These are phyloP conservation scores for Tympanoctomys barrerae DNA, from an alignment of 2,797 vertebrate genomes.

Conservation along the genomic window DNA sequence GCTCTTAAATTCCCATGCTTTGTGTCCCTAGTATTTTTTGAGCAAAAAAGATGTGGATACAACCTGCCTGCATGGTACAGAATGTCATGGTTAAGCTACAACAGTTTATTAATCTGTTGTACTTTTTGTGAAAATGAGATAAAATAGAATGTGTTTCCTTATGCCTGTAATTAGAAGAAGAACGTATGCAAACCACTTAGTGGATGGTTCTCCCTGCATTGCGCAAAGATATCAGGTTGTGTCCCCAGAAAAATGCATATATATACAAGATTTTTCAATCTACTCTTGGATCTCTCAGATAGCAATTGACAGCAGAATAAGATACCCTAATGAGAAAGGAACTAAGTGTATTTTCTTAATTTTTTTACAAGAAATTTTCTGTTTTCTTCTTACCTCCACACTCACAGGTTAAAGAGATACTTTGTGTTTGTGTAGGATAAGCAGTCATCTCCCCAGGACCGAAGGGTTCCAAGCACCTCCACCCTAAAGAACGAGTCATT, in stretches of 20 bases:
- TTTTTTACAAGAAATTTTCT: constrained; percentile 23
- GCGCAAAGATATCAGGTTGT: not conserved
- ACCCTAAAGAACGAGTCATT: not conserved
- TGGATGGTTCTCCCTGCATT: not conserved
- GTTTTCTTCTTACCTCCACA: not conserved
- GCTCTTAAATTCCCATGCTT: not conserved
- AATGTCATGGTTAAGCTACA: not conserved
- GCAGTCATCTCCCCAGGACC: not conserved
- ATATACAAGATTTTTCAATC: not conserved
- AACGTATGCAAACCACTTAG: not conserved
- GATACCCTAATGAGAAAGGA: not conserved
- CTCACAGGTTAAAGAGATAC: not conserved
- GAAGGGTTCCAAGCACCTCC: not conserved
- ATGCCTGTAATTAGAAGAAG: not conserved
- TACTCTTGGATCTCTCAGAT: not conserved
- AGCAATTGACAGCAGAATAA: constrained; percentile 6
- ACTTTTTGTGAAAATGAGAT: constrained; percentile 32
- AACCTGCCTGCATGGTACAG: not conserved
- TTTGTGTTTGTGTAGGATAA: not conserved
- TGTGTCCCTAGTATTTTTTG: not conserved
- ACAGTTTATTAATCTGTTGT: not conserved
- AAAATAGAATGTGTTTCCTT: not conserved
- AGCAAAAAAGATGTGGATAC: not conserved
- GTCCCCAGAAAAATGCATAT: not conserved
- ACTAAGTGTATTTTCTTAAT: not conserved